These are phyloP conservation scores for Pandemis corylana DNA, from an alignment of 2,888 invertebrate genomes.

Conservation along the genomic window DNA sequence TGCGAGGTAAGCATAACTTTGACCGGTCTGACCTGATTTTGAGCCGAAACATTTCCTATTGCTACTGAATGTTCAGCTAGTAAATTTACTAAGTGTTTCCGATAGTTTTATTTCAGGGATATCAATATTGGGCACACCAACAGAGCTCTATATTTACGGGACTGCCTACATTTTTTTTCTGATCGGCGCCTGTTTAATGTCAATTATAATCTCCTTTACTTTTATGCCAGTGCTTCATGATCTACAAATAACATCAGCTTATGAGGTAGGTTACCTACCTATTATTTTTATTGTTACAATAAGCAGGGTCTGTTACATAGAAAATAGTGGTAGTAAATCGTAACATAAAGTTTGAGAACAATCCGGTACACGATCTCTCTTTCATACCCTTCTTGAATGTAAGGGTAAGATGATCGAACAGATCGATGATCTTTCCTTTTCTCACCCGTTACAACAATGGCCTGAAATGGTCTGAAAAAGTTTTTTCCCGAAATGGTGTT, in stretches of 20 bases:
- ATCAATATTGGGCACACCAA: slow-evolving; percentile 90
- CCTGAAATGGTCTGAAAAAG: too few relatives aligned
- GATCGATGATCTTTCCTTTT: too few relatives aligned
- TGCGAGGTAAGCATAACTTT: slow-evolving; percentile 85
- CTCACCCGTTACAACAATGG: too few relatives aligned
- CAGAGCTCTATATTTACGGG: slow-evolving; percentile 91
- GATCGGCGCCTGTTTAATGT: slow-evolving; percentile 86
- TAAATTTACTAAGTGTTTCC: slow-evolving; percentile 16
- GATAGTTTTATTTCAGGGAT: slow-evolving; percentile 90
- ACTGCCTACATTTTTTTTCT: slow-evolving; percentile 88
- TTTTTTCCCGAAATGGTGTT: too few relatives aligned
- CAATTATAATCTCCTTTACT: slow-evolving; percentile 84
- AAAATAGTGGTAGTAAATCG: too few relatives aligned
- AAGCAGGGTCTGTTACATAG: too few relatives aligned
- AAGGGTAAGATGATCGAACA: too few relatives aligned
- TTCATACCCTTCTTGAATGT: too few relatives aligned
- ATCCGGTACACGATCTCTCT: too few relatives aligned
- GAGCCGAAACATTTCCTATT: too few relatives aligned
- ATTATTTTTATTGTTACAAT: not conserved
- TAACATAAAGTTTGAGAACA: too few relatives aligned
- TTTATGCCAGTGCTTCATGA: slow-evolving; percentile 90
- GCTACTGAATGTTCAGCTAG: too few relatives aligned
- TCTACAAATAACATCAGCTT: slow-evolving; percentile 89
- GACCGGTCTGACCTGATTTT: not conserved
- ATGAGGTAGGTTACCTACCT: slow-evolving; percentile 82